Conservation (phyloP, 1,140 invertebrate genomes). For the Papilio xuthus region DNA sequence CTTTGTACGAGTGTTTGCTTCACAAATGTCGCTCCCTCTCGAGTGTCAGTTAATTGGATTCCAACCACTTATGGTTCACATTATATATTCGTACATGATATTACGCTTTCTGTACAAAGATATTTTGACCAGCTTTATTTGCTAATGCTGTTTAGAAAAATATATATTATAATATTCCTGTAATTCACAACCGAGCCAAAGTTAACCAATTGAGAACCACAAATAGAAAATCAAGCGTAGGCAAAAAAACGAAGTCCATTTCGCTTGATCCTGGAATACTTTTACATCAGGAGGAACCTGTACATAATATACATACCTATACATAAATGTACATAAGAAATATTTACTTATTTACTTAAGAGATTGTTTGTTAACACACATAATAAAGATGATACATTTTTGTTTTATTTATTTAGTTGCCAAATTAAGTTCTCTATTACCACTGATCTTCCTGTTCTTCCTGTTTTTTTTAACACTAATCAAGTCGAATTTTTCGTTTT, state of each 20-base stretch:
- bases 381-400: neutral
- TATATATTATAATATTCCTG: no score
- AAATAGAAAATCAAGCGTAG: no score
- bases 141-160: no score
- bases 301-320: no score
- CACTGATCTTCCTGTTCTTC: neutral
- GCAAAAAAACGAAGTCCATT: no score
- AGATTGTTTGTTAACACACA: neutral
- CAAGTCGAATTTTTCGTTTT: neutral
- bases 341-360: no score
- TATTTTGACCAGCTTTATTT: no score
- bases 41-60: conserved; percentile 8
- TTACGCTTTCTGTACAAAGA: neutral
- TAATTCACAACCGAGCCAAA: no score
- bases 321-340: no score
- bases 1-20: conserved; percentile 10
- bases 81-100: neutral
- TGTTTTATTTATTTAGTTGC: neutral
- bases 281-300: no score
- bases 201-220: no score
- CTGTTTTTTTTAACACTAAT: neutral
- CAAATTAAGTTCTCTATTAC: neutral
- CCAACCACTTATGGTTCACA: conserved; percentile 1
- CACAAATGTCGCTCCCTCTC: conserved; percentile 5
- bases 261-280: no score